phyloP scores from a whole-genome alignment of 92 coral and sea anemone species.

The Parazoanthus swiftii region DNA sequence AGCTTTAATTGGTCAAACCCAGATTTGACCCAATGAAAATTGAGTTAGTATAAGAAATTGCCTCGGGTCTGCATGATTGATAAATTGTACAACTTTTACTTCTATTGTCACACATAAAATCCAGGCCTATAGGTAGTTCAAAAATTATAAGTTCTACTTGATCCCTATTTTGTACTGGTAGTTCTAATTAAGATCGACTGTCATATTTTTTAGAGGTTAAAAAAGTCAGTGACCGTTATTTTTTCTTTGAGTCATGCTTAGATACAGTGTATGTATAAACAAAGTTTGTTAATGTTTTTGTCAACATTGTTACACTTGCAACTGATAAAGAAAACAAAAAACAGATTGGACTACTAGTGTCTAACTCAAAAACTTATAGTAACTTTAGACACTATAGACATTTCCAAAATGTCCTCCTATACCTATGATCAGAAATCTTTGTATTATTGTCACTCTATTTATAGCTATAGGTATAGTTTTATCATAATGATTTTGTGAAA shows the following conservation, averaged over 20 bases:
- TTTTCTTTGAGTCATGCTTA: background rate
- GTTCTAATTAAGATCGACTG: too few relatives aligned
- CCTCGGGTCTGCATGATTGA: slow-evolving; percentile 6
- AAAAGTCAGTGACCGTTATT: slow-evolving; percentile 4
- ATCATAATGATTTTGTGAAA: slow-evolving; percentile 10
- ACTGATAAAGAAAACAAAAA: background rate
- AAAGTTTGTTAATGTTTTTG: slow-evolving; percentile 19
- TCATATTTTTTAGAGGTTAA: background rate
- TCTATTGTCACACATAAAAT: slow-evolving; percentile 15
- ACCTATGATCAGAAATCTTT: slow-evolving; percentile 5
- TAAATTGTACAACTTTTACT: slow-evolving; percentile 6
- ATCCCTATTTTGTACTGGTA: background rate
- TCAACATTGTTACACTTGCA: slow-evolving; percentile 25
- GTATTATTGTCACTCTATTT: slow-evolving; percentile 1
- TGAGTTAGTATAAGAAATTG: background rate
- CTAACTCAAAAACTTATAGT: background rate
- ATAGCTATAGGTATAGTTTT: background rate
- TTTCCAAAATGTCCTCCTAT: slow-evolving; percentile 13
- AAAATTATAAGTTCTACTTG: slow-evolving; percentile 12
- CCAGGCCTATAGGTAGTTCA: slow-evolving; percentile 6
- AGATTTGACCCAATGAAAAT: slow-evolving; percentile 19
- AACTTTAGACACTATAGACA: slow-evolving; percentile 1
- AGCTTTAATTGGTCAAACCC: background rate
- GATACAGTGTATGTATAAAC: slow-evolving; percentile 5
- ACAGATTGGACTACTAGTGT: too few relatives aligned